phyloP scores from a whole-genome alignment of 2,113 vertebrate genomes.

The Aleadryas rufinucha region DNA sequence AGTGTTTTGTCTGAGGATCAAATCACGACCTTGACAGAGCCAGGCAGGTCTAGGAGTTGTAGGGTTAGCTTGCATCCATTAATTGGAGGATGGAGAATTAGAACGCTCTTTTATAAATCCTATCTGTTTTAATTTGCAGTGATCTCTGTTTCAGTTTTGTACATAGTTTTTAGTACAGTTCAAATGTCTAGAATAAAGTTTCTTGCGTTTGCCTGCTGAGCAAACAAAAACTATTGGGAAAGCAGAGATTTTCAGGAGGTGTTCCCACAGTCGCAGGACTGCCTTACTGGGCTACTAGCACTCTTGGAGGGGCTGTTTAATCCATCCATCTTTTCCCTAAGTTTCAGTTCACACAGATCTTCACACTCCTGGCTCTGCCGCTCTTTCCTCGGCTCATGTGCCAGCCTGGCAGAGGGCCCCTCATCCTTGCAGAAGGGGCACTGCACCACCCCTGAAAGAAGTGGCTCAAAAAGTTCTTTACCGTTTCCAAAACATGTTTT shows the following conservation, averaged over 20 bases:
- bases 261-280: no score
- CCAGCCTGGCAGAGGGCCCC: background rate
- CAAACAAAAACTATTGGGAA: background rate
- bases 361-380: fast-evolving
- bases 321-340: background rate
- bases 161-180: fast-evolving
- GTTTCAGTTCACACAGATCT: fast-evolving
- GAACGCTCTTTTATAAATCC: background rate
- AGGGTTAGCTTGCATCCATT: background rate
- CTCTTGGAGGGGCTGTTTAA: background rate
- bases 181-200: no score
- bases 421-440: no score
- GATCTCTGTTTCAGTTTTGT: background rate
- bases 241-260: background rate
- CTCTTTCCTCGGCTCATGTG: fast-evolving
- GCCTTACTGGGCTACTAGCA: fast-evolving
- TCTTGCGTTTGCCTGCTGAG: background rate
- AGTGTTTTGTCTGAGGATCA: background rate
- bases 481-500: fast-evolving
- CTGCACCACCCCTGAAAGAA: background rate
- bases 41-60: background rate
- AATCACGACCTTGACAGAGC: no score
- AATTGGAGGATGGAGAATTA: fast-evolving
- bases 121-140: fast-evolving
- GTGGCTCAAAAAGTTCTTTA: background rate